Percentiles rank a stretch among this genome's conserved stretches.
Evolutionary conservation across 1,140 invertebrate genomes (phyloP).

Genomic region (Neotoxoptera formosana): DNA sequence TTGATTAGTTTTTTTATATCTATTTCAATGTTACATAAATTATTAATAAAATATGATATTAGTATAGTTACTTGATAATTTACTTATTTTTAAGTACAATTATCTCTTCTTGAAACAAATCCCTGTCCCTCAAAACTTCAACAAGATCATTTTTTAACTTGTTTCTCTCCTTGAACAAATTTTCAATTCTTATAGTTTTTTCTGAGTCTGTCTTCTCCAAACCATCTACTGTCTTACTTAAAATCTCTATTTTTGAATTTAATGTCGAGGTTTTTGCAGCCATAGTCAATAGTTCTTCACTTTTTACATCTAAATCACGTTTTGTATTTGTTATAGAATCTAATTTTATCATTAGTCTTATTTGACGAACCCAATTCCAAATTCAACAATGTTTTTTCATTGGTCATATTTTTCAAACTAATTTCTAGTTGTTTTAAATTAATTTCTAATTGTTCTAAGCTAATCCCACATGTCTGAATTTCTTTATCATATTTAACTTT

Average conservation of each 20-base stretch:
- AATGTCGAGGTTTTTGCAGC: background rate
- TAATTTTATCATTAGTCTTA: too few species aligned
- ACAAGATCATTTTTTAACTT: background rate
- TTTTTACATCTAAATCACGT: background rate
- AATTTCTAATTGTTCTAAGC: background rate
- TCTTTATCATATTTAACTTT: background rate
- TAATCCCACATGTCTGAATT: background rate
- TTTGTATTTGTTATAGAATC: background rate
- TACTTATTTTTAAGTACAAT: constrained; percentile 16
- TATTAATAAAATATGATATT: background rate
- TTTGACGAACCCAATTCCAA: background rate
- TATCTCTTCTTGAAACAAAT: background rate
- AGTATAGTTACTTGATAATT: background rate
- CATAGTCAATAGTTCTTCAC: background rate
- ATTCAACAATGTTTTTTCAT: background rate
- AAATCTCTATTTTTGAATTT: background rate
- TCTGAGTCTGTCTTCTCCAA: background rate
- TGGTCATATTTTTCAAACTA: background rate
- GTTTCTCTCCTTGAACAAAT: constrained; percentile 13
- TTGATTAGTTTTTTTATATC: background rate
- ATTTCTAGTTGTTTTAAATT: background rate
- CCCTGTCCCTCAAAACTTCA: background rate
- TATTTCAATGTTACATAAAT: background rate
- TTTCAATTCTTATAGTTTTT: constrained; percentile 3
- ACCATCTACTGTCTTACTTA: background rate